Evolutionary conservation across 2,797 vertebrate genomes (phyloP).

Genomic region (Halcyon badia): DNA sequence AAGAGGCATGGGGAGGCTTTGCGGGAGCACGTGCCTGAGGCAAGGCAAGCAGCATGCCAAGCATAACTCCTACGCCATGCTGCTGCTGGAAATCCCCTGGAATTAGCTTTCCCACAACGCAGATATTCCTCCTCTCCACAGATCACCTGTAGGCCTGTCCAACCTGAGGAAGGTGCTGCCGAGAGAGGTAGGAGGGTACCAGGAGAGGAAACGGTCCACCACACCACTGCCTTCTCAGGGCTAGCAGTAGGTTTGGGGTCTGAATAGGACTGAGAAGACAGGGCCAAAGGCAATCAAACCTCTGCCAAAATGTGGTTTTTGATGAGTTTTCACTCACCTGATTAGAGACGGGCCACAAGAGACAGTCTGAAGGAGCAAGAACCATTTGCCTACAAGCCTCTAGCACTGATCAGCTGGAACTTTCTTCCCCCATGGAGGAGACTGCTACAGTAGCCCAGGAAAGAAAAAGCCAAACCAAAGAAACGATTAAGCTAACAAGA

Average conservation of each 20-base stretch:
- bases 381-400: background rate
- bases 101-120: background rate
- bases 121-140: background rate
- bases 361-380: background rate
- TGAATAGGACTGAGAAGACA: background rate
- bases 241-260: background rate
- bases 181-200: background rate
- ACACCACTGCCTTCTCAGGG: background rate
- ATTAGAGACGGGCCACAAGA: background rate
- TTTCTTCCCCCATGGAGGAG: background rate
- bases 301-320: background rate
- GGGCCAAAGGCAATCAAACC: background rate
- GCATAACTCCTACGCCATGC: background rate
- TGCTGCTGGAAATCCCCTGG: background rate
- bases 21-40: background rate
- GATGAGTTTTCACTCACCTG: background rate
- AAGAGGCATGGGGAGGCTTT: background rate
- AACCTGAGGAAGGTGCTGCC: background rate
- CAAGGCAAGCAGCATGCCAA: background rate
- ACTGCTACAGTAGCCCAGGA: background rate
- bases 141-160: background rate
- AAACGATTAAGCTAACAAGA: slow-evolving; percentile 43
- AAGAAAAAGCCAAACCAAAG: slow-evolving; percentile 14
- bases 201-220: background rate
- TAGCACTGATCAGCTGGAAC: background rate